phyloP scores from a whole-genome alignment of 2,888 invertebrate genomes.

The Athalia cordata region DNA sequence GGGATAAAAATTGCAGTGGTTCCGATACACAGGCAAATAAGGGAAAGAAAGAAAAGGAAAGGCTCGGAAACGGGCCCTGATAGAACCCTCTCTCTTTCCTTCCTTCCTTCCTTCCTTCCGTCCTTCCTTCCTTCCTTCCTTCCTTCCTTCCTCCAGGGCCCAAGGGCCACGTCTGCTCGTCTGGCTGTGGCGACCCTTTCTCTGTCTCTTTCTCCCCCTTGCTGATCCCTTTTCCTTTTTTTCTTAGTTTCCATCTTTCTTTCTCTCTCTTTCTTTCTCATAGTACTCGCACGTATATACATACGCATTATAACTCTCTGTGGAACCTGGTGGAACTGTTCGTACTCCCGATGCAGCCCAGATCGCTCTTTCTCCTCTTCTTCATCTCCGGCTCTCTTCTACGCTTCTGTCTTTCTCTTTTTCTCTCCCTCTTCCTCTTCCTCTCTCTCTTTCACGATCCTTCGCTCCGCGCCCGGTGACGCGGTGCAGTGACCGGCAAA shows the following conservation, averaged over 20 bases:
- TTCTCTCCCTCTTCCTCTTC: neutral
- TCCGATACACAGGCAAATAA: too few relatives aligned
- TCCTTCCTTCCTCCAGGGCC: constrained; percentile 26
- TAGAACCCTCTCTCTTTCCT: neutral
- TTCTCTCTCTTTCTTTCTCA: neutral
- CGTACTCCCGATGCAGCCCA: too few relatives aligned
- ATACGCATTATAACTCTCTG: too few relatives aligned
- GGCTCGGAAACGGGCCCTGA: constrained; percentile 7
- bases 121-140: neutral
- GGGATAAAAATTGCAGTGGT: too few relatives aligned
- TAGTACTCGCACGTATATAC: too few relatives aligned
- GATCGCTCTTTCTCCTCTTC: neutral
- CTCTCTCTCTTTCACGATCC: constrained; percentile 7
- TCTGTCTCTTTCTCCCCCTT: neutral
- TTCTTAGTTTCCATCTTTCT: neutral
- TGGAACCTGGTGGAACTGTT: too few relatives aligned
- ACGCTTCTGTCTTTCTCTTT: neutral
- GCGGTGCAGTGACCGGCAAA: constrained; percentile 70
- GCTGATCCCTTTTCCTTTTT: neutral
- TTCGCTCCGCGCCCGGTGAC: constrained; percentile 58
- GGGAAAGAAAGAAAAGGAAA: constrained; percentile 19
- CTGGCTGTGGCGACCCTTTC: constrained; percentile 30
- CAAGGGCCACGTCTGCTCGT: constrained; percentile 42
- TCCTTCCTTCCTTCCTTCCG: constrained; percentile 8
- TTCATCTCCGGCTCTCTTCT: neutral